These are phyloP conservation scores for Apodemus sylvaticus DNA, from an alignment of 2,113 vertebrate genomes.

Conservation along the genomic window DNA sequence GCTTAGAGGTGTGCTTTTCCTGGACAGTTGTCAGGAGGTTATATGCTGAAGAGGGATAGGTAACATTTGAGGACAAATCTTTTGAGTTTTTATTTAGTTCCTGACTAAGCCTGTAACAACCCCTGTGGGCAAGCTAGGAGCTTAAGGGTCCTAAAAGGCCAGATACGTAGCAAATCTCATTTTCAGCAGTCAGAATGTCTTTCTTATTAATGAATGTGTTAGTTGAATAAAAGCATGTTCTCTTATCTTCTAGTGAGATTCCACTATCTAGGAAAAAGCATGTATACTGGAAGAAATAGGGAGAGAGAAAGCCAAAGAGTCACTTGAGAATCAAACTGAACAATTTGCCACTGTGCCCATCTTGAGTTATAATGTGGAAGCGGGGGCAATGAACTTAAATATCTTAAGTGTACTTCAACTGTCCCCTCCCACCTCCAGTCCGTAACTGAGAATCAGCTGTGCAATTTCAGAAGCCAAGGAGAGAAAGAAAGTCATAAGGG, in stretches of 20 bases:
- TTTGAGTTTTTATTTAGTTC: background rate
- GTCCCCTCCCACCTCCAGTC: background rate
- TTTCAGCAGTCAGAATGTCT: background rate
- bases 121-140: background rate
- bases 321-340: background rate
- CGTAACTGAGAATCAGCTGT: slow-evolving; percentile 6
- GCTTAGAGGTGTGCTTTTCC: slow-evolving; percentile 39
- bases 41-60: background rate
- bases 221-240: slow-evolving; percentile 8
- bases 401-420: background rate
- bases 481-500: background rate
- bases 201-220: background rate
- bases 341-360: slow-evolving; percentile 19
- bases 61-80: slow-evolving; percentile 8
- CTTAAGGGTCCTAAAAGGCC: background rate
- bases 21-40: slow-evolving; percentile 4
- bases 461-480: background rate
- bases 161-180: background rate
- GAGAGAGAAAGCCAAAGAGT: slow-evolving; percentile 28
- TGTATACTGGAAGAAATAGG: background rate
- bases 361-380: background rate
- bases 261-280: background rate
- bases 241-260: background rate
- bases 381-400: background rate
- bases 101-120: background rate